phyloP scores from a whole-genome alignment of 2,113 vertebrate genomes.

The Alouatta palliata region DNA sequence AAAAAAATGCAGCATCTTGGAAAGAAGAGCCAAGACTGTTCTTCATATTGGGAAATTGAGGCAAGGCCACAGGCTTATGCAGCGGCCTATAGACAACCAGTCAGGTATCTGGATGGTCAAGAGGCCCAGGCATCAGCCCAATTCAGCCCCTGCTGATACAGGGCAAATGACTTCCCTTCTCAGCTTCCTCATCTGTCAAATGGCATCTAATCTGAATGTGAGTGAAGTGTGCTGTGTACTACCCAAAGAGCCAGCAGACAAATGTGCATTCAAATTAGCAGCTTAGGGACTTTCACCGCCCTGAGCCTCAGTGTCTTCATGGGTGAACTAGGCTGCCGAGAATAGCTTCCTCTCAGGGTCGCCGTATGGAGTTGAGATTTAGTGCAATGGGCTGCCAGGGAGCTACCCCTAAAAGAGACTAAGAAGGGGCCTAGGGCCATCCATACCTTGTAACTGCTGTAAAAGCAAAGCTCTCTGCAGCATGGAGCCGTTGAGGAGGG shows the following conservation, averaged over 20 bases:
- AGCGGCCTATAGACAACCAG: background rate
- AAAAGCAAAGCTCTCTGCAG: constrained; percentile 95
- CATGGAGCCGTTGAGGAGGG: constrained; percentile 93
- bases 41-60: background rate
- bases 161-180: constrained; percentile 13
- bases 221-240: background rate
- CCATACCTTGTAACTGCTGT: constrained; percentile 97
- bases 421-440: constrained; percentile 19
- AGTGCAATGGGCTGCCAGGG: fast-evolving
- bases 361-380: background rate
- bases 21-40: constrained; percentile 6
- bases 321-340: background rate
- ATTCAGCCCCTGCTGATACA: background rate
- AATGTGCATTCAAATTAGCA: background rate
- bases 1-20: background rate
- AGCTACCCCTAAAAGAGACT: background rate
- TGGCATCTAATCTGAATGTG: background rate
- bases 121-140: background rate
- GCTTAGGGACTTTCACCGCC: background rate
- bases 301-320: background rate
- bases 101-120: background rate
- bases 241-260: background rate
- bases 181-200: background rate
- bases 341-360: background rate
- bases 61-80: background rate